Conservation (phyloP, 2,113 vertebrate species). For the Tragelaphus buxtoni region DNA sequence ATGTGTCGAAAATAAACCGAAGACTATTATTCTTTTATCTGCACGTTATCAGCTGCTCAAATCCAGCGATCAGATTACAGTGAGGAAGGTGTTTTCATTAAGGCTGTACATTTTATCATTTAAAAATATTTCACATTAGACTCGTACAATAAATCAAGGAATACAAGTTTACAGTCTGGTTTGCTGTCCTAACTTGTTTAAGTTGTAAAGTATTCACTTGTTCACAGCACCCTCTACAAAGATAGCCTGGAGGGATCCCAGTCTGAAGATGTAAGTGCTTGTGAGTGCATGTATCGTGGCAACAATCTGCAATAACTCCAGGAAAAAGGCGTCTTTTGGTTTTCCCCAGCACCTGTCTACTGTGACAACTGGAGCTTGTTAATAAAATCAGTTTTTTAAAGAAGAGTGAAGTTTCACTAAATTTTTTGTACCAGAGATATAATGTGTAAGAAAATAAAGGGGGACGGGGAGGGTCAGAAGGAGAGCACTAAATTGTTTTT, state of each 20-base stretch:
- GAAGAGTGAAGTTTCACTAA: not conserved
- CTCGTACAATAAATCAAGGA: not conserved
- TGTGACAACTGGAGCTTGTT: not conserved
- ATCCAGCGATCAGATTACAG: not conserved
- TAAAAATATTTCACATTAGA: not conserved
- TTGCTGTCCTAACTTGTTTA: not conserved
- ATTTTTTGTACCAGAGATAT: not conserved
- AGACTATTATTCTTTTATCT: not conserved
- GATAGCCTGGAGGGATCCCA: not conserved
- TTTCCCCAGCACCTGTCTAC: constrained; percentile 70
- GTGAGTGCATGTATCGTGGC: constrained; percentile 66
- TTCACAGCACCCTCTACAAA: not conserved
- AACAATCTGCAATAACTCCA: constrained; percentile 63
- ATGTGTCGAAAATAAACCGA: not conserved
- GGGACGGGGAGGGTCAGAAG: not conserved
- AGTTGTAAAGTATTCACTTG: not conserved
- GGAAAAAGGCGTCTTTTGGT: constrained; percentile 64
- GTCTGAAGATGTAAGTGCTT: not conserved
- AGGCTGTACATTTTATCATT: not conserved
- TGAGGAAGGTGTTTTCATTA: not conserved
- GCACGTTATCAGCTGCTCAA: not conserved
- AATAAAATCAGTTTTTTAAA: not conserved
- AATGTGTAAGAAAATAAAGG: not conserved
- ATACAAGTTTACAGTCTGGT: not conserved
- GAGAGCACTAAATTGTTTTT: not conserved